Conservation (phyloP, 2,888 invertebrate genomes). For the Acleris emargana region DNA sequence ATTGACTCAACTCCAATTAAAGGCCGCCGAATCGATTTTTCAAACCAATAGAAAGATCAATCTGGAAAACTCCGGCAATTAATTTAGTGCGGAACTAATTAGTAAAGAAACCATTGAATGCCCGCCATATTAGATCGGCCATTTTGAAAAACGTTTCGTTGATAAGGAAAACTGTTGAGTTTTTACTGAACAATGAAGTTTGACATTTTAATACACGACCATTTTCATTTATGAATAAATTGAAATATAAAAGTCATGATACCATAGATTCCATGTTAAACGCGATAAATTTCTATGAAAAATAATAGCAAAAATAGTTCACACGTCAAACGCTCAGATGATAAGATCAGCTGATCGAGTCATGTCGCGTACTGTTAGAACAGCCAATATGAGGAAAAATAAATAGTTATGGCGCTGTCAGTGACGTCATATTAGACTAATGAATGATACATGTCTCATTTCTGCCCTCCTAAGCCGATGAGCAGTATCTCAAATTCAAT, state of each 20-base stretch:
- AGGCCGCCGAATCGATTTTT: conserved; percentile 9
- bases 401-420: neutral
- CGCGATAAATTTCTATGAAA: too few relatives aligned
- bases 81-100: conserved; percentile 11
- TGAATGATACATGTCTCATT: too few relatives aligned
- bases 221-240: too few relatives aligned
- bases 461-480: too few relatives aligned
- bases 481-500: too few relatives aligned
- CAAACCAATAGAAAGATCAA: conserved; percentile 9
- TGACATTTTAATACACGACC: neutral
- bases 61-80: conserved; percentile 13
- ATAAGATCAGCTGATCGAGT: conserved; percentile 13
- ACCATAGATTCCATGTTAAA: too few relatives aligned
- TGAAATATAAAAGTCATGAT: too few relatives aligned
- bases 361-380: conserved; percentile 1
- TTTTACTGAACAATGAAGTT: neutral
- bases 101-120: conserved; percentile 9
- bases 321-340: neutral
- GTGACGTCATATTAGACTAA: neutral
- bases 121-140: conserved; percentile 10
- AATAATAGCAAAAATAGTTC: neutral
- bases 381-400: conserved; percentile 12
- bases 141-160: conserved; percentile 5
- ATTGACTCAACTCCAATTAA: neutral
- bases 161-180: too few relatives aligned